Percentiles rank a stretch among this genome's conserved stretches.
Conservation (phyloP, 2,888 invertebrate species). For the Spisula subtruncata region DNA sequence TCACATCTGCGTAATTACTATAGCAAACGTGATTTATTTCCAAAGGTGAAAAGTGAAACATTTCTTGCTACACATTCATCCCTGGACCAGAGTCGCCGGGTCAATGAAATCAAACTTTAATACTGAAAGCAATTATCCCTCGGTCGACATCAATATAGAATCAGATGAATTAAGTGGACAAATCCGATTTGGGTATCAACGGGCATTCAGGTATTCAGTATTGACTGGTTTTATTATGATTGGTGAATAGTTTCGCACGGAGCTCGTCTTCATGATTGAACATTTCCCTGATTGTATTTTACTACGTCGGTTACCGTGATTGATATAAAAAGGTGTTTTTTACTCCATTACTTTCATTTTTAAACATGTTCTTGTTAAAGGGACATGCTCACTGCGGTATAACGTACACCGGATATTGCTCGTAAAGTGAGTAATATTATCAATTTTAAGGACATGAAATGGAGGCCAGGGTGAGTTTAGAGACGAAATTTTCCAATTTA, state of each 20-base stretch:
- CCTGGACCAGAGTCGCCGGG: not conserved
- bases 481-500: too few species aligned
- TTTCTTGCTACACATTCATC: too few species aligned
- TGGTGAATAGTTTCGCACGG: not conserved
- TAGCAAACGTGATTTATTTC: too few species aligned
- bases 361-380: too few species aligned
- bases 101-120: conserved; percentile 12
- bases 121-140: not conserved
- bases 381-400: not conserved
- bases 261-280: not conserved
- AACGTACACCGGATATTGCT: too few species aligned
- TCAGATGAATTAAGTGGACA: not conserved
- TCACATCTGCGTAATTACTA: too few species aligned
- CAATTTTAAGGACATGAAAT: too few species aligned
- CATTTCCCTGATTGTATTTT: not conserved
- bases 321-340: not conserved
- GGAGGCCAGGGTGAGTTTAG: too few species aligned
- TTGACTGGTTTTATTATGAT: not conserved
- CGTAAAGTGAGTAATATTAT: too few species aligned
- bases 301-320: not conserved
- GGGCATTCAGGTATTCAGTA: not conserved
- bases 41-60: too few species aligned
- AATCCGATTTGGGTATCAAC: not conserved
- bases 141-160: not conserved
- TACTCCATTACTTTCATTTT: not conserved